Conservation (phyloP, 1,140 invertebrate genomes). For the Neodiprion pinetum region DNA sequence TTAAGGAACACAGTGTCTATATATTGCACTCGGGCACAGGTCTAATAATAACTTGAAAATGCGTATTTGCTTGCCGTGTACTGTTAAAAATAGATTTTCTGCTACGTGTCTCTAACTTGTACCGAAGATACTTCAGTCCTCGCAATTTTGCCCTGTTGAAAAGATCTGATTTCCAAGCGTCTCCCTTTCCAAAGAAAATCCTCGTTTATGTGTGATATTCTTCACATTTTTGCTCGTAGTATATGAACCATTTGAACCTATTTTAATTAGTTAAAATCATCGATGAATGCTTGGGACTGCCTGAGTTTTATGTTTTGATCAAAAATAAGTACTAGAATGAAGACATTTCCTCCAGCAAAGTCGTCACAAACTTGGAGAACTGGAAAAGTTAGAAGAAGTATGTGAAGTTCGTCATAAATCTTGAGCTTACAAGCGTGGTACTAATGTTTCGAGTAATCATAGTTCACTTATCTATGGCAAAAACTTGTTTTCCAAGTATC, state of each 20-base stretch:
- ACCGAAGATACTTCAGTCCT: neutral
- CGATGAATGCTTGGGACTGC: neutral
- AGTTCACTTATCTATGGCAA: no score
- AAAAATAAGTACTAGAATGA: constrained; percentile 16
- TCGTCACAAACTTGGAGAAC: no score
- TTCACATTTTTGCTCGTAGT: neutral
- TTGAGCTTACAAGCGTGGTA: no score
- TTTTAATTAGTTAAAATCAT: neutral
- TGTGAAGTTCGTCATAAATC: no score
- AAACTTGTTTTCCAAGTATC: no score
- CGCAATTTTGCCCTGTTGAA: neutral
- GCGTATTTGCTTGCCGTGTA: constrained; percentile 46
- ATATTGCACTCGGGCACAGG: constrained; percentile 12
- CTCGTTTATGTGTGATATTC: constrained; percentile 6
- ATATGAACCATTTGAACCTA: neutral
- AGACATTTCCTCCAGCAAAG: no score
- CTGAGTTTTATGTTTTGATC: neutral
- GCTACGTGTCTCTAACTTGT: constrained; percentile 14
- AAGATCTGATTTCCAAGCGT: constrained; percentile 6
- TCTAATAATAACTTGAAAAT: constrained; percentile 55
- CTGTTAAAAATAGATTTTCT: constrained; percentile 55
- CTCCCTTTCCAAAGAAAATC: constrained; percentile 16
- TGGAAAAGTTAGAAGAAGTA: no score
- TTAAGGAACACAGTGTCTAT: neutral
- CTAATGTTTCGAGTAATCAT: no score